Percentiles rank a stretch among this genome's conserved stretches.
Conservation (phyloP, 2,113 vertebrate species). For the Ceuthmochares aereus region DNA sequence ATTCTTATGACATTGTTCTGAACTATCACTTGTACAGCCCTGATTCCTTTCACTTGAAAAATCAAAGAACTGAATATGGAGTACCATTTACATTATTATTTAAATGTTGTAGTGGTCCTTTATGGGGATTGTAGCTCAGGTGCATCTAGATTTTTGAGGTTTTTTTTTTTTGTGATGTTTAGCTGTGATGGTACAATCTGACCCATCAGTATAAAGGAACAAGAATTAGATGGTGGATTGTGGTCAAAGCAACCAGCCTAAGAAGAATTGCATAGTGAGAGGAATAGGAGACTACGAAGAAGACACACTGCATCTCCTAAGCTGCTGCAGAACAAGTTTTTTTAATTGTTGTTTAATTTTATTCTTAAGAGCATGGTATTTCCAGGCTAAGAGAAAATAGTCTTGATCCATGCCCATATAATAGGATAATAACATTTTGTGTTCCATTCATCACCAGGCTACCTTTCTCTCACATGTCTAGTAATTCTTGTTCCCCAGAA, state of each 20-base stretch:
- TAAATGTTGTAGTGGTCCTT: neutral
- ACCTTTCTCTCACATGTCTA: neutral
- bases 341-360: neutral
- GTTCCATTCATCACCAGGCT: neutral
- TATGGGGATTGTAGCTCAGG: neutral
- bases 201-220: rapidly evolving
- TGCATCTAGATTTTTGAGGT: too few species aligned
- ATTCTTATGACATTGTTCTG: neutral
- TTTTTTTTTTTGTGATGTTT: neutral
- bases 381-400: neutral
- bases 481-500: neutral
- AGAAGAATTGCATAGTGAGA: neutral
- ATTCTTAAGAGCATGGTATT: neutral
- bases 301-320: rapidly evolving
- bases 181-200: neutral
- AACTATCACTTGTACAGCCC: neutral
- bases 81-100: neutral
- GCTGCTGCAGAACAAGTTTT: neutral
- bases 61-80: neutral
- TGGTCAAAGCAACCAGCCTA: neutral
- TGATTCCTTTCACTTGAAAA: neutral
- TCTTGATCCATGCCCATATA: rapidly evolving
- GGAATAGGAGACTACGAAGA: neutral
- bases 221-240: neutral
- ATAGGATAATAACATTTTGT: neutral